phyloP scores from a whole-genome alignment of 2,113 vertebrate genomes.

The Ursus arctos region DNA sequence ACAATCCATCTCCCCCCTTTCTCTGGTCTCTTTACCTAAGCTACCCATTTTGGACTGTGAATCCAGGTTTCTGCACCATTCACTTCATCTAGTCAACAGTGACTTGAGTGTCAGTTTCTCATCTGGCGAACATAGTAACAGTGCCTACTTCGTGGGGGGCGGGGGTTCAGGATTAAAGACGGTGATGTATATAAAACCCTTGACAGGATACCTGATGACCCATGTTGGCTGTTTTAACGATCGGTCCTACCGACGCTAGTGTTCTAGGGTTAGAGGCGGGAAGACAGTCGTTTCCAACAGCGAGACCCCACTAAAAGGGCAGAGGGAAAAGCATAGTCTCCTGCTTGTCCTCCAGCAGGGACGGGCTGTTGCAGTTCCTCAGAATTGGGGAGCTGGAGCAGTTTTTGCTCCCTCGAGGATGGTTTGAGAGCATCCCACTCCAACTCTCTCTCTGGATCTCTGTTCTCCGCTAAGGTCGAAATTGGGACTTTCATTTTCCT shows the following conservation, averaged over 20 bases:
- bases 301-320: not conserved
- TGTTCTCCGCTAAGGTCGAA: not conserved
- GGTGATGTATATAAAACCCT: not conserved
- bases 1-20: not conserved
- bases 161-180: not conserved
- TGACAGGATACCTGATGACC: not conserved
- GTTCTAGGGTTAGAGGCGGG: not conserved
- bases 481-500: conserved; percentile 3
- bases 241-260: not conserved
- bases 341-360: not conserved
- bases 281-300: not conserved
- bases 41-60: not conserved
- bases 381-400: not conserved
- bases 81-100: not conserved
- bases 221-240: not conserved
- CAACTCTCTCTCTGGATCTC: not conserved
- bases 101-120: not conserved
- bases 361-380: not conserved
- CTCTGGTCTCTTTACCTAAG: not conserved
- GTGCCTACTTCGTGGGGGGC: not conserved
- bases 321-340: not conserved
- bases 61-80: not conserved
- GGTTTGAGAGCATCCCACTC: not conserved
- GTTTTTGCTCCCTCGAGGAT: not conserved
- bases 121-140: not conserved